Conservation (phyloP, 1,140 invertebrate species). For the Matsumurasca onukii region DNA sequence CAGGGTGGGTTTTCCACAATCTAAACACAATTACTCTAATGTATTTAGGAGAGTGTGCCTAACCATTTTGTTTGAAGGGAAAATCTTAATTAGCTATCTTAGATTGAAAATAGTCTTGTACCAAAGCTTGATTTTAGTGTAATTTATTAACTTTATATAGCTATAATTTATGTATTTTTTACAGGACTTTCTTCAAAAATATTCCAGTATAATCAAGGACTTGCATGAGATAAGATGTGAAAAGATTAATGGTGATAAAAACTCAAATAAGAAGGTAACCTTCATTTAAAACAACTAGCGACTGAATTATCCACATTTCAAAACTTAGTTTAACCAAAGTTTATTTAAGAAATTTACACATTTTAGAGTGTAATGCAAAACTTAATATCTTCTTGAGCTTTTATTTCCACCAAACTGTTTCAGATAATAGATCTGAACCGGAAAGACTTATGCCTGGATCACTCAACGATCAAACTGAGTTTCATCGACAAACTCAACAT, state of each 20-base stretch:
- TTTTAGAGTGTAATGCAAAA: too few relatives aligned
- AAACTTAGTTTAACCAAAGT: too few relatives aligned
- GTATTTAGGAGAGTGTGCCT: not conserved
- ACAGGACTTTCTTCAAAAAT: constrained; percentile 67
- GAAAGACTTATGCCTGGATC: constrained; percentile 62
- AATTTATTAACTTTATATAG: not conserved
- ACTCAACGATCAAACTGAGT: constrained; percentile 51
- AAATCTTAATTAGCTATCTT: too few relatives aligned
- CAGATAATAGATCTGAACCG: constrained; percentile 68
- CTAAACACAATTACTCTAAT: not conserved
- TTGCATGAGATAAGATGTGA: constrained; percentile 65
- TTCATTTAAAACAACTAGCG: too few relatives aligned
- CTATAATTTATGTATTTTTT: constrained; percentile 35
- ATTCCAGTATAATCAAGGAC: constrained; percentile 66
- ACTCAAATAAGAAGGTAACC: constrained; percentile 60
- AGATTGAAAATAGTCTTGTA: not conserved
- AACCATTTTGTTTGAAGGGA: not conserved
- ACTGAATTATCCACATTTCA: too few relatives aligned
- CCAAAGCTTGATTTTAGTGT: not conserved
- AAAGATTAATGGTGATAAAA: constrained; percentile 55
- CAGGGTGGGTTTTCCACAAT: constrained; percentile 51
- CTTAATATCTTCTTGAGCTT: too few relatives aligned
- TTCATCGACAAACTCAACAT: constrained; percentile 72
- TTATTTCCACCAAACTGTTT: too few relatives aligned
- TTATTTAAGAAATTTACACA: too few relatives aligned